These are phyloP conservation scores for Sphaerophoria taeniata DNA, from an alignment of 2,888 invertebrate genomes.

Conservation along the genomic window DNA sequence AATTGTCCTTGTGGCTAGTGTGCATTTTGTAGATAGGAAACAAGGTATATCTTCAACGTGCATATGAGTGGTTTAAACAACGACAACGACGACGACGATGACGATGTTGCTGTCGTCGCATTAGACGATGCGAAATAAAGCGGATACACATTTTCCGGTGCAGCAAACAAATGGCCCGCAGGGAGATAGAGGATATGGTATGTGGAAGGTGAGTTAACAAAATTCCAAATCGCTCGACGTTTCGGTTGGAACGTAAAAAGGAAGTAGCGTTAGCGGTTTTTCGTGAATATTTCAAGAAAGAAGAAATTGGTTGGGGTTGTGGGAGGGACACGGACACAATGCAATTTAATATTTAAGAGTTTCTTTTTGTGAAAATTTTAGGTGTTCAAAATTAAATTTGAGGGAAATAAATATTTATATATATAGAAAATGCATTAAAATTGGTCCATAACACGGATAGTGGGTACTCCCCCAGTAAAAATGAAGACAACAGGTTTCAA, in stretches of 20 bases:
- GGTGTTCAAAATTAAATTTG: too few relatives aligned
- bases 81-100: neutral
- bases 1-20: slow-evolving; percentile 57
- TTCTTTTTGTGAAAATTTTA: too few relatives aligned
- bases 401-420: too few relatives aligned
- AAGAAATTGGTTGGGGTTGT: neutral
- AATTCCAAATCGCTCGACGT: slow-evolving; percentile 43
- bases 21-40: neutral
- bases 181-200: slow-evolving; percentile 31
- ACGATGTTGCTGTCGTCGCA: slow-evolving; percentile 41
- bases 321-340: neutral
- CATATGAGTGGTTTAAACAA: neutral
- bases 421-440: too few relatives aligned
- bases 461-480: too few relatives aligned
- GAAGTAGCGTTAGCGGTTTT: slow-evolving; percentile 9
- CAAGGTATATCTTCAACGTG: neutral
- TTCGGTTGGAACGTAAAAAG: slow-evolving; percentile 27
- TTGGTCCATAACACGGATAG: too few relatives aligned
- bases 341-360: too few relatives aligned
- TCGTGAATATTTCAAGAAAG: neutral
- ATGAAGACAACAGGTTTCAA: too few relatives aligned
- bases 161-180: slow-evolving; percentile 60
- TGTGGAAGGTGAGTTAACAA: slow-evolving; percentile 32
- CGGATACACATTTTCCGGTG: slow-evolving; percentile 67
- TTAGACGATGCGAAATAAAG: slow-evolving; percentile 16